A percentile compares a stretch with the other conserved stretches of the same genome.
phyloP scores from a whole-genome alignment of 2,113 vertebrate genomes.

The rabbit (Oryctolagus cuniculus) region DNA sequence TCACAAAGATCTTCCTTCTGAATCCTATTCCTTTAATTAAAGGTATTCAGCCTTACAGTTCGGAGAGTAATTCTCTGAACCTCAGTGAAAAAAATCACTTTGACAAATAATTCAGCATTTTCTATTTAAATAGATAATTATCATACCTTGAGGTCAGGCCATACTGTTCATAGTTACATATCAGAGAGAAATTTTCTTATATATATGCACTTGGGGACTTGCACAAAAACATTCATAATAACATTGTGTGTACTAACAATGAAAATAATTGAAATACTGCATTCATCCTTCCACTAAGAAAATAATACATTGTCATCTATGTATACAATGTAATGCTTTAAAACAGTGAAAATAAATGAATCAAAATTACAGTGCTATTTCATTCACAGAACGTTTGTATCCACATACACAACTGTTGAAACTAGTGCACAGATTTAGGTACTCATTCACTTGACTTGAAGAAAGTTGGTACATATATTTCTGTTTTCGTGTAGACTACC shows the following conservation, averaged over 20 bases:
- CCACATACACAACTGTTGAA: not conserved
- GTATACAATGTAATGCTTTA: not conserved
- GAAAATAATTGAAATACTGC: not conserved
- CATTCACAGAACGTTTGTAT: not conserved
- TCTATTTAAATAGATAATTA: not conserved
- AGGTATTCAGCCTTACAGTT: no score
- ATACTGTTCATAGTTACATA: not conserved
- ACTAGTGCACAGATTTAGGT: not conserved
- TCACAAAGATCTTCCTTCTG: no score
- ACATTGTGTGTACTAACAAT: not conserved
- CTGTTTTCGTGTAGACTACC: not conserved
- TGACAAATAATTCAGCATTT: not conserved
- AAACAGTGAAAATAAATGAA: not conserved
- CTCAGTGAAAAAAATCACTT: not conserved
- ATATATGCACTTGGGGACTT: not conserved
- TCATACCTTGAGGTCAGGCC: not conserved
- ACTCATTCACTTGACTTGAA: not conserved
- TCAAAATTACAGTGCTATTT: not conserved
- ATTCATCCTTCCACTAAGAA: not conserved
- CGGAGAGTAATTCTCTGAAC: no score
- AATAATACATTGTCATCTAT: not conserved
- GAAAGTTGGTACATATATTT: not conserved
- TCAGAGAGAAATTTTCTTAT: not conserved
- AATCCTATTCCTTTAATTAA: no score
- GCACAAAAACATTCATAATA: not conserved